These are phyloP conservation scores for Nephotettix cincticeps DNA, from an alignment of 1,140 invertebrate species.

Conservation along the genomic window DNA sequence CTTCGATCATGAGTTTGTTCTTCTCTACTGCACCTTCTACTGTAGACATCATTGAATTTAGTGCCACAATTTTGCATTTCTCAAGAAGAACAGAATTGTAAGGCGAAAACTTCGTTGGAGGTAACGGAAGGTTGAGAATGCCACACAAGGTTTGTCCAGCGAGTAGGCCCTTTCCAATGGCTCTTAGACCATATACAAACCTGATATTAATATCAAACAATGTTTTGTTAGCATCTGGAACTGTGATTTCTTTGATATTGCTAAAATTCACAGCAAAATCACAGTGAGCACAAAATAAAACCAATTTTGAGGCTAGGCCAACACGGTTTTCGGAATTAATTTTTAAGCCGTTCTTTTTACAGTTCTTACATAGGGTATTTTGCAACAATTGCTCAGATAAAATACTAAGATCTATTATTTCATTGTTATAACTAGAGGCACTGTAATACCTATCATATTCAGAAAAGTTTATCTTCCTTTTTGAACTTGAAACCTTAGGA, in stretches of 20 bases:
- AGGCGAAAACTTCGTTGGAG: constrained; percentile 25
- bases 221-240: constrained; percentile 20
- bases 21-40: constrained; percentile 19
- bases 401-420: not conserved
- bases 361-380: not conserved
- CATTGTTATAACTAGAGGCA: not conserved
- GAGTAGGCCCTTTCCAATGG: constrained; percentile 26
- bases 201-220: constrained; percentile 32
- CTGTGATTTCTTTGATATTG: constrained; percentile 16
- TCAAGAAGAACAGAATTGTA: not conserved
- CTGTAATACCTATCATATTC: no score
- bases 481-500: no score
- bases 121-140: constrained; percentile 27
- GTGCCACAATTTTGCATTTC: constrained; percentile 1
- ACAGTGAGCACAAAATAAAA: constrained; percentile 17
- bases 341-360: not conserved
- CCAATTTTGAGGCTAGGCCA: constrained; percentile 11
- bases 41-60: constrained; percentile 12
- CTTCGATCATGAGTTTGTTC: constrained; percentile 1
- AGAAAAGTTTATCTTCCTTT: no score
- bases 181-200: constrained; percentile 28
- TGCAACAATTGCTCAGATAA: not conserved
- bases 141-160: constrained; percentile 30
- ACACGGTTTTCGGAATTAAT: not conserved
- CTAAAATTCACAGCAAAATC: constrained; percentile 16